A percentile compares a stretch with the other conserved stretches of the same genome.
Evolutionary conservation across 2,888 invertebrate species (phyloP).

Genomic region (Pterostichus madidus): DNA sequence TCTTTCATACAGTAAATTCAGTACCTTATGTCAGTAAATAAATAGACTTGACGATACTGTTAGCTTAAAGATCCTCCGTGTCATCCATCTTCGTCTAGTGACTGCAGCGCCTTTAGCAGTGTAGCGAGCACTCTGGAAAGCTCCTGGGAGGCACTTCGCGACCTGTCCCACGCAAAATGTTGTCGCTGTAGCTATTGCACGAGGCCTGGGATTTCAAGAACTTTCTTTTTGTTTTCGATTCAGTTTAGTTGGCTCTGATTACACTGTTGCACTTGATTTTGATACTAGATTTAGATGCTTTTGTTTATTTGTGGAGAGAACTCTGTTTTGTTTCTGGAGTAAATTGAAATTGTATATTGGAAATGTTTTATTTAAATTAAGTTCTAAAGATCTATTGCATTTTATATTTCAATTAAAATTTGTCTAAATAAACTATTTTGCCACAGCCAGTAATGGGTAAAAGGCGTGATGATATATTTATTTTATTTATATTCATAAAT

Average conservation of each 20-base stretch:
- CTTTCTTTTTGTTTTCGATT: slow-evolving; percentile 23
- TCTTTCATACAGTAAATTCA: slow-evolving; percentile 26
- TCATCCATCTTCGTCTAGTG: slow-evolving; percentile 38
- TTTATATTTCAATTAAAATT: too few relatives aligned
- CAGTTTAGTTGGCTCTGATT: slow-evolving; percentile 19
- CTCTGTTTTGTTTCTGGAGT: background rate
- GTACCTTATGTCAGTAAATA: slow-evolving; percentile 44
- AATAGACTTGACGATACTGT: slow-evolving; percentile 25
- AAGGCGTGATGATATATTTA: too few relatives aligned
- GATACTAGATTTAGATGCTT: slow-evolving; percentile 19
- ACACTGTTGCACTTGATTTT: slow-evolving; percentile 39
- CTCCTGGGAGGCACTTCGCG: slow-evolving; percentile 29
- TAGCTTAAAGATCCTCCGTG: slow-evolving; percentile 35
- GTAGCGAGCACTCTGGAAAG: slow-evolving; percentile 13
- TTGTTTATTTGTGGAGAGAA: slow-evolving; percentile 9
- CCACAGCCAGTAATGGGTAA: too few relatives aligned
- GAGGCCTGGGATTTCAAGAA: background rate
- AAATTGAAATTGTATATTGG: slow-evolving; percentile 28
- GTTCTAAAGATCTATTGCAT: too few relatives aligned
- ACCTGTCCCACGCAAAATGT: background rate
- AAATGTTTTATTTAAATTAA: background rate
- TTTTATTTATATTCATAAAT: too few relatives aligned
- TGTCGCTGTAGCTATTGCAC: background rate
- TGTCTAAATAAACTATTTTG: too few relatives aligned
- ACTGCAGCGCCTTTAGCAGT: background rate